phyloP scores from a whole-genome alignment of 2,797 vertebrate species.

The Glyptemys insculpta region DNA sequence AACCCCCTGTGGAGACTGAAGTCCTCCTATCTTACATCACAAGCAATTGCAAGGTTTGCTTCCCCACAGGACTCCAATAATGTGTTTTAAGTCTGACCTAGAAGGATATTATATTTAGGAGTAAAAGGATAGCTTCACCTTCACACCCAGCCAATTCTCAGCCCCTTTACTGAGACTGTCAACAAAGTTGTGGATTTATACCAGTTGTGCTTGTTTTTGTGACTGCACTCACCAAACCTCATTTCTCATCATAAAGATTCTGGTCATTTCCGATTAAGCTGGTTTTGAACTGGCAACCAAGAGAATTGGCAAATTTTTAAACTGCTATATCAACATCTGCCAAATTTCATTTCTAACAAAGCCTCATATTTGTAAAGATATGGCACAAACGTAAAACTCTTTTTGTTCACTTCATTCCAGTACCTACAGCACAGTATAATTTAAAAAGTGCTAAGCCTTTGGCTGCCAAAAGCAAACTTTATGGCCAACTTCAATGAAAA shows the following conservation, averaged over 20 bases:
- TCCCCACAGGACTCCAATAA: background rate
- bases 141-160: background rate
- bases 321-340: background rate
- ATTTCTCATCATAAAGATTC: background rate
- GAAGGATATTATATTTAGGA: background rate
- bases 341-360: constrained; percentile 32
- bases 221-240: background rate
- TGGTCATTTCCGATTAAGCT: background rate
- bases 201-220: accelerated
- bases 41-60: background rate
- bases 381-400: background rate
- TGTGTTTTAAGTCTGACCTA: background rate
- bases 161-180: accelerated
- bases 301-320: constrained; percentile 35
- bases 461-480: constrained; percentile 41
- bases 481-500: constrained; percentile 28
- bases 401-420: accelerated
- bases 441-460: background rate
- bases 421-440: constrained; percentile 1
- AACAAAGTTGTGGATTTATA: accelerated
- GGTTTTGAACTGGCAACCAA: background rate
- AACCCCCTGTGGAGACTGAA: background rate
- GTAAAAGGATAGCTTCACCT: background rate
- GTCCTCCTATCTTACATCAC: background rate
- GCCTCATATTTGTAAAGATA: background rate